Evolutionary conservation across 2,113 vertebrate species (phyloP).

Genomic region (Amphiprion ocellaris): DNA sequence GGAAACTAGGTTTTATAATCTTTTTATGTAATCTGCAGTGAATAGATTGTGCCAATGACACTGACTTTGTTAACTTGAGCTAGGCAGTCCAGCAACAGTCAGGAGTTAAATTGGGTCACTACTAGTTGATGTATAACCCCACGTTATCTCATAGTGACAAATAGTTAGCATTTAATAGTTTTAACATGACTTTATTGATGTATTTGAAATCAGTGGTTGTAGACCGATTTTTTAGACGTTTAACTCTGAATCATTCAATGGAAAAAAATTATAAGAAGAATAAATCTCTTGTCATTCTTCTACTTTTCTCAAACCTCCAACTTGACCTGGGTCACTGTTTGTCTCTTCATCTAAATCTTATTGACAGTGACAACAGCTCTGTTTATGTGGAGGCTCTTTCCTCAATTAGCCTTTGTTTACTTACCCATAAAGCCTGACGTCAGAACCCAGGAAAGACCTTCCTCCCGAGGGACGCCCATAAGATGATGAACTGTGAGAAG

Average conservation of each 20-base stretch:
- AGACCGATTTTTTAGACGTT: background rate
- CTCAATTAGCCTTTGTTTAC: conserved; percentile 76
- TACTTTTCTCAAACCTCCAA: conserved; percentile 21
- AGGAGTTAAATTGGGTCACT: background rate
- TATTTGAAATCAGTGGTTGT: background rate
- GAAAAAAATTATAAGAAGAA: background rate
- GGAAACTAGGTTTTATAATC: background rate
- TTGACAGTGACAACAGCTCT: conserved; percentile 72
- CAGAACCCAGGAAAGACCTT: conserved; percentile 65
- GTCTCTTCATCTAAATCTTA: conserved; percentile 56
- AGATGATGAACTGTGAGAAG: conserved; percentile 59
- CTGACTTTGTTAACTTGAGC: background rate
- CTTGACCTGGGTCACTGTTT: conserved; percentile 43
- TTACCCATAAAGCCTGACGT: conserved; percentile 80
- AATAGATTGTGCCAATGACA: background rate
- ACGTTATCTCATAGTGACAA: no score
- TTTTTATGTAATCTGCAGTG: conserved; percentile 6
- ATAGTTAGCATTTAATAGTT: background rate
- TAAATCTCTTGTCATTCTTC: background rate
- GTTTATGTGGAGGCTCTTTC: conserved; percentile 78
- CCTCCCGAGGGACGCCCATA: conserved; percentile 54
- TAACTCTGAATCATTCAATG: background rate
- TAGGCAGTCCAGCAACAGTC: background rate
- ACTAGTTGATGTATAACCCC: background rate
- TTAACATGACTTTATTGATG: background rate